Base-by-base conservation (phyloP, 2,888 invertebrate species). In the Phyto melanocephala region DNA sequence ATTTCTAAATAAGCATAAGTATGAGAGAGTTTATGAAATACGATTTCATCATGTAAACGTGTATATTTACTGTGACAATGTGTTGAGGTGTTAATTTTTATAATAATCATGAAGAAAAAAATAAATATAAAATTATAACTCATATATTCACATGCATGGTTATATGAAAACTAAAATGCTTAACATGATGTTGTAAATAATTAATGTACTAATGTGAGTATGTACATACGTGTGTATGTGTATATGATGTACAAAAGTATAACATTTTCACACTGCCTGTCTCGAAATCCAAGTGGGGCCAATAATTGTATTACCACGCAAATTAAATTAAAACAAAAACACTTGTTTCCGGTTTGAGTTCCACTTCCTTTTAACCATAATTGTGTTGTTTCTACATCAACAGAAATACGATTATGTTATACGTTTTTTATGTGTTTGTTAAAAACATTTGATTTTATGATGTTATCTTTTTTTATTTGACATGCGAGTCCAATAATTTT, bases 31-130 rank as follows among this genome's bases (percentile, higher is more conserved):
- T 50, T 67, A 42, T 79, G 35, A 74, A 67, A 60, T 72, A 20
- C 60, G 50, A 79, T 65, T 79, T 79, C 65, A 67, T 72, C 72
- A 60, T 79, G 45, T 58, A 65, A 52, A 40, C 50, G 40, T 72
- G 22, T 65, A 63, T 56, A 60, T 52, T 58, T 58, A 33, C 50
- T 52, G 60, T 68, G 77, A 81, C 77, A 72, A 63, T 71, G 80
- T 76, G 80, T 76, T 80, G 80, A 80, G 68, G 76, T 80, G 76
- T 80, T 80, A 76, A 80, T 80, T 80, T 76, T 65, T 42, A 33
- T 67, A 42, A 50, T 35, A 71, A 80, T 28, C 28, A 3, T 50
- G 45, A 65, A 40, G 37, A 67, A 17, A 76, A 37, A 45, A 65
- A 56, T n/a, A 11, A 33, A 72, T 40, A 79, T 65, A 33, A 65